Evolutionary conservation across 2,797 vertebrate species (phyloP).

Genomic region (Pampus argenteus): DNA sequence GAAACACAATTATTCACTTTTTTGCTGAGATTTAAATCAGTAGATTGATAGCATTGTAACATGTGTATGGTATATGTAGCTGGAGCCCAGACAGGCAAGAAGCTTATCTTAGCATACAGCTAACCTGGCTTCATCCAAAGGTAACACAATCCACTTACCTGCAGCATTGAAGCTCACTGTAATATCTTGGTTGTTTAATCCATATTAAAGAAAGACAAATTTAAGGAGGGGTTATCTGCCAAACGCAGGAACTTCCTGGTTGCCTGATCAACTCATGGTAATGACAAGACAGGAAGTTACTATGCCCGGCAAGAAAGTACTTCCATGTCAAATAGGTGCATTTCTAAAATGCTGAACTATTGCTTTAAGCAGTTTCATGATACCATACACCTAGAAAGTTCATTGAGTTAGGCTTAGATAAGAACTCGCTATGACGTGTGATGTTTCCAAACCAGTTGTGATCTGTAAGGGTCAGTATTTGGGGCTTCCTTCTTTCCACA

Average conservation of each 20-base stretch:
- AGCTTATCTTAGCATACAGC: neutral
- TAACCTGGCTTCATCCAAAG: neutral
- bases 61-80: neutral
- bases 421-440: constrained; percentile 26
- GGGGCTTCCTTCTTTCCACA: constrained; percentile 46
- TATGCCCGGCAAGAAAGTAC: neutral
- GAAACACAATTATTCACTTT: too few relatives aligned
- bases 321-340: neutral
- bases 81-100: constrained; percentile 20
- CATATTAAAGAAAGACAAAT: neutral
- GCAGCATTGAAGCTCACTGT: neutral
- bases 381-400: constrained; percentile 21
- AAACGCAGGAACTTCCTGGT: neutral
- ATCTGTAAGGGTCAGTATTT: constrained; percentile 23
- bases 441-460: constrained; percentile 14
- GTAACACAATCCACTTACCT: neutral
- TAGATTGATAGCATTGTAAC: neutral
- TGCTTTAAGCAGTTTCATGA: constrained; percentile 20
- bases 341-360: constrained; percentile 41
- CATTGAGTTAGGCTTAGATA: constrained; percentile 54
- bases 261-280: neutral
- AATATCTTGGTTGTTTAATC: neutral
- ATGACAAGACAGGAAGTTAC: neutral
- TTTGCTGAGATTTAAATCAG: too few relatives aligned
- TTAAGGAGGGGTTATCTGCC: neutral